These are phyloP conservation scores for Zaprionus tsacasi DNA, from an alignment of 1,140 invertebrate species.

Conservation along the genomic window DNA sequence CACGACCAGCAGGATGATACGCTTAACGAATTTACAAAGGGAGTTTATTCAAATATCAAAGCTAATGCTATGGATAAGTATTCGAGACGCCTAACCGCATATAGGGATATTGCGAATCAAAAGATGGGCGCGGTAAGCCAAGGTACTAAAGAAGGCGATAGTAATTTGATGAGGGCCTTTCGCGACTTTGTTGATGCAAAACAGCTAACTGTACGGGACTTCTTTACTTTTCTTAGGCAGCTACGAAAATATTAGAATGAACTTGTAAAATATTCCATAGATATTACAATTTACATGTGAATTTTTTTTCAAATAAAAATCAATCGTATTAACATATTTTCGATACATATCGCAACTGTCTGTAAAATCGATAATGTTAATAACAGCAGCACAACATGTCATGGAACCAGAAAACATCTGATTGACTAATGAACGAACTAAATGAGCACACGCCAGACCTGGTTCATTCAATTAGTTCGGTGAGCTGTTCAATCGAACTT, in stretches of 20 bases:
- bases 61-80: neutral
- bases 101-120: constrained; percentile 2
- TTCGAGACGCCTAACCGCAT: neutral
- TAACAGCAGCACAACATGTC: neutral
- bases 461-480: constrained; percentile 6
- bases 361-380: neutral
- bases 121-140: constrained; percentile 14
- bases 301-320: neutral
- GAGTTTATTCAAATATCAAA: constrained; percentile 8
- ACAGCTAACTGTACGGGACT: neutral
- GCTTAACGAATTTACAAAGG: constrained; percentile 9
- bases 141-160: neutral
- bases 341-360: neutral
- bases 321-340: neutral
- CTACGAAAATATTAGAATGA: constrained; percentile 4
- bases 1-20: constrained; percentile 7
- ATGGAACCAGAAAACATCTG: constrained; percentile 11
- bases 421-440: constrained; percentile 1
- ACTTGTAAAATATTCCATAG: no score
- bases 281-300: neutral
- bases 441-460: neutral
- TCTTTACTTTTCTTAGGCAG: constrained; percentile 4
- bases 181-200: constrained; percentile 4
- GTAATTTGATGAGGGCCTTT: constrained; percentile 1
- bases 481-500: constrained; percentile 25